These are phyloP conservation scores for Phoxinus dragarum DNA, from an alignment of 2,797 vertebrate genomes.

Conservation along the genomic window DNA sequence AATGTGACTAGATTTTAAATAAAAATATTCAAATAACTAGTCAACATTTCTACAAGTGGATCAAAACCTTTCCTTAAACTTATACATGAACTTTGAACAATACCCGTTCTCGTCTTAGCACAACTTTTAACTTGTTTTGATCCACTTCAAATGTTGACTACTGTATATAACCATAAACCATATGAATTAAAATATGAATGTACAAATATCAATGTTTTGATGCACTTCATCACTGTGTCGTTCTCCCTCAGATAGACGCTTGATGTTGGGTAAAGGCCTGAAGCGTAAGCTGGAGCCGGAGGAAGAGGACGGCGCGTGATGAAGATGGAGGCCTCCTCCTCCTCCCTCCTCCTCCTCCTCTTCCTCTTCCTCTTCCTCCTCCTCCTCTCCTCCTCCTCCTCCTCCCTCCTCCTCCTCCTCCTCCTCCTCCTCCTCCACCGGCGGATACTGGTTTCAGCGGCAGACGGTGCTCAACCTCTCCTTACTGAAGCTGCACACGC, in stretches of 20 bases:
- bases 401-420: no score
- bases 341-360: slow-evolving; percentile 52
- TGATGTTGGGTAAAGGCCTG: slow-evolving; percentile 90
- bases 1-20: background rate
- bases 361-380: no score
- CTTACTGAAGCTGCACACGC: slow-evolving; percentile 90
- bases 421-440: no score
- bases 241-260: slow-evolving; percentile 29
- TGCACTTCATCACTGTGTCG: background rate
- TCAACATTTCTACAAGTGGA: no score
- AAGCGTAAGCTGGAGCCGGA: slow-evolving; percentile 89
- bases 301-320: slow-evolving; percentile 78
- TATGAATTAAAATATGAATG: background rate
- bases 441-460: slow-evolving; percentile 82
- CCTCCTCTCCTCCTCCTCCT: no score
- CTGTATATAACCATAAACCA: background rate
- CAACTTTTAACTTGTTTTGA: no score
- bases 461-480: slow-evolving; percentile 94
- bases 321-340: slow-evolving; percentile 72
- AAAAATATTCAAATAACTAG: background rate
- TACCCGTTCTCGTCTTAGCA: no score
- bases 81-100: no score
- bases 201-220: background rate
- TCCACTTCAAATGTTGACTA: no score
- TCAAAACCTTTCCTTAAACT: no score